phyloP scores from a whole-genome alignment of 2,888 invertebrate species.

The Furcula furcula region DNA sequence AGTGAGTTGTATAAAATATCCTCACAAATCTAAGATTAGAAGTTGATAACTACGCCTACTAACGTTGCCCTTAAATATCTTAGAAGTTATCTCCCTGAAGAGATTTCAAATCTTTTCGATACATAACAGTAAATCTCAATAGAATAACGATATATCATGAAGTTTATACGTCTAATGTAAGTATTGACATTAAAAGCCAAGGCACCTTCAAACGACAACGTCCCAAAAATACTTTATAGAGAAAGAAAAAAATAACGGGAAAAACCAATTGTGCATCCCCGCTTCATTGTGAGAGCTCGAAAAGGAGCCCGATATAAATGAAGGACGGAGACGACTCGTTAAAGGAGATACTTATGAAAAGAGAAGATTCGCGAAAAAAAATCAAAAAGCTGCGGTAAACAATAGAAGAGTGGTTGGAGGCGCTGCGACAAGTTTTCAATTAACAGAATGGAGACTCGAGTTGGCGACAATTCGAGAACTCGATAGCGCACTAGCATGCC shows the following conservation, averaged over 20 bases:
- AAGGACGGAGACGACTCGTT: slow-evolving; percentile 47
- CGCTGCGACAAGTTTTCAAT: slow-evolving; percentile 53
- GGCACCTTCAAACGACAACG: slow-evolving; percentile 32
- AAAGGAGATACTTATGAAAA: slow-evolving; percentile 54
- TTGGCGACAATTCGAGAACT: slow-evolving; percentile 27
- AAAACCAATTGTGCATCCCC: slow-evolving; percentile 52
- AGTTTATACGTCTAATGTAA: slow-evolving; percentile 13
- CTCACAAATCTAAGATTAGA: too few relatives aligned
- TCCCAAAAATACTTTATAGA: slow-evolving; percentile 36
- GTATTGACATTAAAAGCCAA: slow-evolving; percentile 27
- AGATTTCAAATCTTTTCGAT: too few relatives aligned
- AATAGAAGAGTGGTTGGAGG: slow-evolving; percentile 45
- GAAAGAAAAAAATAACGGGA: slow-evolving; percentile 33
- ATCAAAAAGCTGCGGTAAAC: slow-evolving; percentile 48
- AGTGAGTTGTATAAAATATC: too few relatives aligned
- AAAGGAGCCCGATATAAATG: slow-evolving; percentile 50
- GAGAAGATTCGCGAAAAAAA: slow-evolving; percentile 45
- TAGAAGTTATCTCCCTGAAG: too few relatives aligned
- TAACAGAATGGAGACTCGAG: slow-evolving; percentile 41
- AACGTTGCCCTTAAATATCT: too few relatives aligned
- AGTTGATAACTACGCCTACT: too few relatives aligned
- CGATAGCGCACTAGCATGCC: slow-evolving; percentile 24
- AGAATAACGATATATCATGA: slow-evolving; percentile 1
- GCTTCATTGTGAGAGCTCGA: slow-evolving; percentile 44
- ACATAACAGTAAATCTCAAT: background rate